A percentile compares a stretch with the other conserved stretches of the same genome.
phyloP scores from a whole-genome alignment of 2,888 invertebrate genomes.

The Ypsolopha scabrella region DNA sequence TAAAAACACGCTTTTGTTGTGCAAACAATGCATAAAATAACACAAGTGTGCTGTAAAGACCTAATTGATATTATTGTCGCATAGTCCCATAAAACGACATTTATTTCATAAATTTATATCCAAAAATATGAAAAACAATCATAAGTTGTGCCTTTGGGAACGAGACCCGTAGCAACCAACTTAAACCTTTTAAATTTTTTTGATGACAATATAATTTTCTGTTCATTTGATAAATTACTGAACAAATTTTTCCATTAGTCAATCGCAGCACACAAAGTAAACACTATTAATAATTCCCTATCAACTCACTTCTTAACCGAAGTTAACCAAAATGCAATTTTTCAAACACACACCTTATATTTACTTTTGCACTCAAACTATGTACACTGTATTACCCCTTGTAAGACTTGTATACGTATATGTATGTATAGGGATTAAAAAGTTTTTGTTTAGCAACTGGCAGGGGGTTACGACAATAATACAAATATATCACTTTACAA shows the following conservation, averaged over 20 bases:
- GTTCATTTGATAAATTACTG: background rate
- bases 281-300: conserved; percentile 33
- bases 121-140: too few species aligned
- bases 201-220: background rate
- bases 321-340: conserved; percentile 57
- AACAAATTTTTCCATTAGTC: background rate
- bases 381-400: conserved; percentile 24
- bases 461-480: conserved; percentile 52
- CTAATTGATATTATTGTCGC: too few species aligned
- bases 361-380: conserved; percentile 19
- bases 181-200: too few species aligned
- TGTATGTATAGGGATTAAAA: conserved; percentile 37
- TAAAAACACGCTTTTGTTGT: too few species aligned
- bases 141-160: too few species aligned
- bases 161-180: too few species aligned
- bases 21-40: too few species aligned
- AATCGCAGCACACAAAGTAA: conserved; percentile 22
- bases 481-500: conserved; percentile 67
- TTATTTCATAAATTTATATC: too few species aligned
- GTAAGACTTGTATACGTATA: conserved; percentile 10
- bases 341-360: conserved; percentile 34
- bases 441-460: conserved; percentile 30
- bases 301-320: conserved; percentile 26
- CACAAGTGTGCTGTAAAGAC: too few species aligned
- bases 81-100: too few species aligned